Evolutionary conservation across 2,888 invertebrate species (phyloP).

Genomic region (Sarcophaga rosellei): DNA sequence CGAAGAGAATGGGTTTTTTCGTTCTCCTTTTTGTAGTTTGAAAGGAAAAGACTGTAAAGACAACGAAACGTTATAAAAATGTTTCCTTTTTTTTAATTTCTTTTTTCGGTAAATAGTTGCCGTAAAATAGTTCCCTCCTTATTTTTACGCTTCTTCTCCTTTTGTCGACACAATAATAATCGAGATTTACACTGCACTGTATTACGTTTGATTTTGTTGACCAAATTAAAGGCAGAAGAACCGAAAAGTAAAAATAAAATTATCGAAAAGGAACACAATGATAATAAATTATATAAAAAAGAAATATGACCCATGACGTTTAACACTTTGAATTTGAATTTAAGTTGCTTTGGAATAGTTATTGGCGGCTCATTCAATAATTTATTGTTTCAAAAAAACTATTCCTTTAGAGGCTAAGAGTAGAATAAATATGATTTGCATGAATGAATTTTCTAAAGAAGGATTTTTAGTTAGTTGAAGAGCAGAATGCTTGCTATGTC

Average conservation of each 20-base stretch:
- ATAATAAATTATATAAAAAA: background rate
- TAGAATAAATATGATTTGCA: background rate
- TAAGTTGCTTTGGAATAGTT: background rate
- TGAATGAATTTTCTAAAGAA: background rate
- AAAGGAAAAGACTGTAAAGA: background rate
- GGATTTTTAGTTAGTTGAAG: too few relatives aligned
- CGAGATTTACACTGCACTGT: constrained; percentile 57
- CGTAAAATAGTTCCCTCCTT: constrained; percentile 58
- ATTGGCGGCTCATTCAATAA: background rate
- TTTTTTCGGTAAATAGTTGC: constrained; percentile 3
- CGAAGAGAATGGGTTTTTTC: constrained; percentile 30
- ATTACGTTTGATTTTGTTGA: constrained; percentile 36
- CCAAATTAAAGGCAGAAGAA: constrained; percentile 26
- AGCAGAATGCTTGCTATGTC: too few relatives aligned
- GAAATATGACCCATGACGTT: constrained; percentile 9
- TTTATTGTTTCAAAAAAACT: background rate
- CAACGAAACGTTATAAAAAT: background rate
- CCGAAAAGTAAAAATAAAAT: constrained; percentile 13
- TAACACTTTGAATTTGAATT: constrained; percentile 9
- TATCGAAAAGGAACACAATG: background rate
- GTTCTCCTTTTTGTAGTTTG: background rate
- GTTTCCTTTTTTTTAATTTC: constrained; percentile 4
- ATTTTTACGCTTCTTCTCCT: constrained; percentile 59
- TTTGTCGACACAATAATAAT: constrained; percentile 18
- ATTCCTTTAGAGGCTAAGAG: background rate